These are phyloP conservation scores for Cynocephalus volans DNA, from an alignment of 2,113 vertebrate genomes.

Conservation along the genomic window DNA sequence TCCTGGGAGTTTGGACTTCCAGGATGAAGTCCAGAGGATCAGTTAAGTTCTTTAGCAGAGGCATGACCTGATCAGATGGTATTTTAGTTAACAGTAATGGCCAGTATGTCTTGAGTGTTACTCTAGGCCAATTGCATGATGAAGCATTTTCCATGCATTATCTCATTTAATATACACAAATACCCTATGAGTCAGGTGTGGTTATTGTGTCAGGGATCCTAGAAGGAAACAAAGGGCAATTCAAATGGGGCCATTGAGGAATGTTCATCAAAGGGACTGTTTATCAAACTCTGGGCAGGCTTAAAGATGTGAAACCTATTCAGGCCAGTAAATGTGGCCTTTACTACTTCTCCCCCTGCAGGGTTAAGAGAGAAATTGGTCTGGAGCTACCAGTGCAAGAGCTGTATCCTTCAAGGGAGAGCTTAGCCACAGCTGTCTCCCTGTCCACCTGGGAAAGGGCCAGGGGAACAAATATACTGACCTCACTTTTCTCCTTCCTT, in stretches of 20 bases:
- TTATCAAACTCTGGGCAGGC: not conserved
- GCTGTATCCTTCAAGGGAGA: not conserved
- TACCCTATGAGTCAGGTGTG: not conserved
- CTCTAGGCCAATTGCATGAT: not conserved
- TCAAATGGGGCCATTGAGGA: not conserved
- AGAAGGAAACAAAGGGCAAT: not conserved
- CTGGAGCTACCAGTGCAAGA: not conserved
- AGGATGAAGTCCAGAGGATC: not conserved
- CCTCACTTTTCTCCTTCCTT: not conserved
- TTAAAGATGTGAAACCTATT: not conserved
- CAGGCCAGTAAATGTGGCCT: too few relatives aligned
- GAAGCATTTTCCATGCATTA: not conserved
- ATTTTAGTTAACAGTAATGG: not conserved
- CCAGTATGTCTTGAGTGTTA: not conserved
- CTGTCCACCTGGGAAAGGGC: not conserved
- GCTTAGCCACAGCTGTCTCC: not conserved
- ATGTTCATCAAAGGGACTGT: not conserved
- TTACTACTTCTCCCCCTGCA: not conserved
- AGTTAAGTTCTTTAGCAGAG: slow-evolving; percentile 7
- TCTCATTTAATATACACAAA: not conserved
- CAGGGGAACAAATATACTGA: too few relatives aligned
- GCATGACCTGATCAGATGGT: not conserved
- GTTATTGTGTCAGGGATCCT: not conserved
- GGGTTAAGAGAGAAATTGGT: not conserved
- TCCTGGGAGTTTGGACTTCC: not conserved